Evolutionary conservation across 2,888 invertebrate genomes (phyloP).

Genomic region (Xylocampa areola): DNA sequence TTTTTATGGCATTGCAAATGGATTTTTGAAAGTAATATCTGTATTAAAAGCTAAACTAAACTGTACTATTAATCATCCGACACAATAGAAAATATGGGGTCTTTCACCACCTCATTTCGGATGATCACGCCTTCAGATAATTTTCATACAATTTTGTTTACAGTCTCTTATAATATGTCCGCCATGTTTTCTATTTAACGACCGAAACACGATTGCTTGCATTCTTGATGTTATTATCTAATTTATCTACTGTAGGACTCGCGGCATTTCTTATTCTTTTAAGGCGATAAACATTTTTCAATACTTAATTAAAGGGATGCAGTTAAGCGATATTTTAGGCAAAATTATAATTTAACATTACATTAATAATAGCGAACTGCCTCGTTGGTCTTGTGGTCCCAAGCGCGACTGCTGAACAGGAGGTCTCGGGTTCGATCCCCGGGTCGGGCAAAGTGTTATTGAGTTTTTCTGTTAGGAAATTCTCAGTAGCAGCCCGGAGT

Average conservation of each 20-base stretch:
- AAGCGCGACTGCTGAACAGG: no score
- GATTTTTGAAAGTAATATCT: constrained; percentile 83
- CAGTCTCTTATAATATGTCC: constrained; percentile 12
- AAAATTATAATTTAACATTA: constrained; percentile 5
- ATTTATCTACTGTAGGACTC: constrained; percentile 7
- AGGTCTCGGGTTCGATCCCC: no score
- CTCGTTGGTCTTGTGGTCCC: no score
- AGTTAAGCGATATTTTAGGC: constrained; percentile 6
- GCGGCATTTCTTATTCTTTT: constrained; percentile 5
- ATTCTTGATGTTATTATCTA: constrained; percentile 13
- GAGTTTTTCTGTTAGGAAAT: no score
- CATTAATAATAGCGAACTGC: constrained; percentile 1
- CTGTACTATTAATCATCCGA: constrained; percentile 71
- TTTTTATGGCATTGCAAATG: constrained; percentile 85
- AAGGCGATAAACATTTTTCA: constrained; percentile 7
- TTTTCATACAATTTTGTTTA: constrained; percentile 40
- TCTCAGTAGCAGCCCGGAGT: no score
- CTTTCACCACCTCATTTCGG: constrained; percentile 52
- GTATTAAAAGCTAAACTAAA: constrained; percentile 71
- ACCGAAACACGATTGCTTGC: constrained; percentile 27
- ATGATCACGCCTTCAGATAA: constrained; percentile 43
- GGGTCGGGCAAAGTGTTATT: no score
- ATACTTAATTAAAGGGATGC: constrained; percentile 18
- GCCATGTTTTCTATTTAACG: constrained; percentile 39
- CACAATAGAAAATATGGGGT: constrained; percentile 68